Percentiles rank a stretch among this genome's conserved stretches.
Evolutionary conservation across 2,797 vertebrate genomes (phyloP).

Genomic region (Heteromormyrus szaboi): DNA sequence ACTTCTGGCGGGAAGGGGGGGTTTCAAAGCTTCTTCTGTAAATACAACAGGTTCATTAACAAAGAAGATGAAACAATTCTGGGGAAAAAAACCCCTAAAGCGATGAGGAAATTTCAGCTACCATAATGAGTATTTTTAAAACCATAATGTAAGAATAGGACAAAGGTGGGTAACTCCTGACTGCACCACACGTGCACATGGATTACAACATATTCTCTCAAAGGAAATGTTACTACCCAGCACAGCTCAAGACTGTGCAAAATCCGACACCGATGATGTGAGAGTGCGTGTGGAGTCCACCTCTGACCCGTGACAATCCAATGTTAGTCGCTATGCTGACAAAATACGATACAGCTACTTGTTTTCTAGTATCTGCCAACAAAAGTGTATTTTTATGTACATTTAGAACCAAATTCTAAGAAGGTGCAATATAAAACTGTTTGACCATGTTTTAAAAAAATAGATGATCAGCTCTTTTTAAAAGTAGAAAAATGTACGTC

Average conservation of each 20-base stretch:
- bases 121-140: conserved; percentile 3
- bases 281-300: not conserved
- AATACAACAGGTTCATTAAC: not conserved
- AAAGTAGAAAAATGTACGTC: conserved; percentile 20
- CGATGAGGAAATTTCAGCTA: not conserved
- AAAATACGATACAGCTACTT: not conserved
- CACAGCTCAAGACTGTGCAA: not conserved
- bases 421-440: conserved; percentile 11
- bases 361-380: not conserved
- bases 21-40: not conserved
- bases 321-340: not conserved
- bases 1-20: not conserved
- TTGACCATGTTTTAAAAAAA: conserved; percentile 21
- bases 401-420: conserved; percentile 7
- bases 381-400: conserved; percentile 9
- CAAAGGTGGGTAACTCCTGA: not conserved
- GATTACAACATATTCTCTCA: not conserved
- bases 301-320: not conserved
- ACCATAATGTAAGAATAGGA: not conserved
- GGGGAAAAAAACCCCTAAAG: not conserved
- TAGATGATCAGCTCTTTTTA: conserved; percentile 14
- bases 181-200: not conserved
- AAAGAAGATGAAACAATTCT: not conserved
- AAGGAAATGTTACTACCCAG: not conserved
- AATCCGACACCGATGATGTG: not conserved